phyloP scores from a whole-genome alignment of 2,113 vertebrate species.

The Chaetodon trifascialis region DNA sequence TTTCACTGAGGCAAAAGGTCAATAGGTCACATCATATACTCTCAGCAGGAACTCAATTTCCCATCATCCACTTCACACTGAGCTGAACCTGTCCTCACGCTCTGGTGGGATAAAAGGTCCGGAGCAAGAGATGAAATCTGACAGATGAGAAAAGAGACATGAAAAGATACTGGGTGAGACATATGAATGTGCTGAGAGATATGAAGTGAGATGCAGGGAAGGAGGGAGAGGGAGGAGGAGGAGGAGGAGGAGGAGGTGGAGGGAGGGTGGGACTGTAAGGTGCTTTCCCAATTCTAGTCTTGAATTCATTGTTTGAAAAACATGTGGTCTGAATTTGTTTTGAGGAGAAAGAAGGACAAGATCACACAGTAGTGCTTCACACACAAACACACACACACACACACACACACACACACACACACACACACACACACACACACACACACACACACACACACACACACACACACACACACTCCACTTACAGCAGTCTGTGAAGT shows the following conservation, averaged over 20 bases:
- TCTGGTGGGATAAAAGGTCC: constrained; percentile 51
- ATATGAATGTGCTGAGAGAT: constrained; percentile 41
- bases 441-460: constrained; percentile 53
- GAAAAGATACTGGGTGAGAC: constrained; percentile 23
- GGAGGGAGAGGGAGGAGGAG: background rate
- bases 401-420: constrained; percentile 53
- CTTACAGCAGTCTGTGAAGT: constrained; percentile 56
- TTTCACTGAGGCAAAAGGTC: constrained; percentile 53
- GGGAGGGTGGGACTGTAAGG: constrained; percentile 59
- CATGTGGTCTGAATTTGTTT: constrained; percentile 79
- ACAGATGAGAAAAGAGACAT: constrained; percentile 55
- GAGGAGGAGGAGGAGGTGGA: background rate
- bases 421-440: constrained; percentile 20
- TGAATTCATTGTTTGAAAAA: constrained; percentile 75
- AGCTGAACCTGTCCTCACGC: constrained; percentile 59
- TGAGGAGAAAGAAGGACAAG: constrained; percentile 59
- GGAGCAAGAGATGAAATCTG: constrained; percentile 60
- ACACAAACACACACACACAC: constrained; percentile 16
- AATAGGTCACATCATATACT: constrained; percentile 59
- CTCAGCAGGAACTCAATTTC: constrained; percentile 71
- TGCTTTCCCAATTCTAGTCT: constrained; percentile 77
- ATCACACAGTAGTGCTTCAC: constrained; percentile 70
- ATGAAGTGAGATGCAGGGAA: constrained; percentile 6
- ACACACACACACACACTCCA: constrained; percentile 29
- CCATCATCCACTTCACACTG: constrained; percentile 76